phyloP scores from a whole-genome alignment of 2,113 vertebrate species.

The Cryptomyrus ogoouensis region DNA sequence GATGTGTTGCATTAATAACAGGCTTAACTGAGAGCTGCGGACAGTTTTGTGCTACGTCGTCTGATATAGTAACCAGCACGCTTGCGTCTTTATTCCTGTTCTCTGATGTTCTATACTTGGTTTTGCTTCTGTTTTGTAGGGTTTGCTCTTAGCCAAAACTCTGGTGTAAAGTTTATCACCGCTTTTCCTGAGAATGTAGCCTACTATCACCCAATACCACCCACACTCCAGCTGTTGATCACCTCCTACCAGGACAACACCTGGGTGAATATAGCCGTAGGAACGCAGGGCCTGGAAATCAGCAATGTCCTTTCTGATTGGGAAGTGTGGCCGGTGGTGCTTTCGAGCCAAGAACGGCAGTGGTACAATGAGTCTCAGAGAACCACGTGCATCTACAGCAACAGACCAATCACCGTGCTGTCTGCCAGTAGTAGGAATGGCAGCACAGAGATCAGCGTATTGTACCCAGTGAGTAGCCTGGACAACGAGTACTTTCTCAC shows the following conservation, averaged over 20 bases:
- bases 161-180: slow-evolving; percentile 34
- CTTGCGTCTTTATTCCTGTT: background rate
- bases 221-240: slow-evolving; percentile 24
- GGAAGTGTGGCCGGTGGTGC: accelerated
- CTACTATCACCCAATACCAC: slow-evolving; percentile 9
- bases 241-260: slow-evolving; percentile 1
- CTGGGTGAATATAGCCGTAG: accelerated
- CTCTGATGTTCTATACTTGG: background rate
- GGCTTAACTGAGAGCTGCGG: background rate
- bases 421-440: slow-evolving; percentile 10
- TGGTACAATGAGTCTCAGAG: accelerated
- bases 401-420: slow-evolving; percentile 25
- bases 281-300: accelerated
- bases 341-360: slow-evolving; percentile 23
- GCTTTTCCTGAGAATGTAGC: slow-evolving; percentile 63
- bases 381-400: slow-evolving; percentile 22
- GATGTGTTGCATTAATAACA: background rate
- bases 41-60: background rate
- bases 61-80: background rate
- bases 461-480: slow-evolving; percentile 34
- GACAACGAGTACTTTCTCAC: slow-evolving; percentile 38
- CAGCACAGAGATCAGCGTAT: slow-evolving; percentile 44
- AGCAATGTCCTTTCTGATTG: accelerated
- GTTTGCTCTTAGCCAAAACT: background rate
- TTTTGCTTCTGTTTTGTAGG: background rate